These are phyloP conservation scores for Sesamia nonagrioides DNA, from an alignment of 1,140 invertebrate species.

Conservation along the genomic window DNA sequence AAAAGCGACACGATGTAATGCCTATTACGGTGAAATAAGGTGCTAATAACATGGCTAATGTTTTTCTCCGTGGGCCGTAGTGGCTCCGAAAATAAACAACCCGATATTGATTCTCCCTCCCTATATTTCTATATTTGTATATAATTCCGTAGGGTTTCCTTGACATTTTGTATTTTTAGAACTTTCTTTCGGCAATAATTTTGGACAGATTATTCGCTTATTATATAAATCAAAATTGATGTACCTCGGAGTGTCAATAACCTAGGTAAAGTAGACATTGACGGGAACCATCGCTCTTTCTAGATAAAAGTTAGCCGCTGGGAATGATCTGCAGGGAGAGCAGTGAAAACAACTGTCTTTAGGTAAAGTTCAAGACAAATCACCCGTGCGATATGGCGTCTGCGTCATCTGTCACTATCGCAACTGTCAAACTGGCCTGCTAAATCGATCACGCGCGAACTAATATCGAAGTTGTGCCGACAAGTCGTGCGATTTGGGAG, in stretches of 20 bases:
- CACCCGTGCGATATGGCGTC: slow-evolving; percentile 76
- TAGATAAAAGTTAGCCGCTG: slow-evolving; percentile 41
- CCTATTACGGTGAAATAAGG: slow-evolving; percentile 36
- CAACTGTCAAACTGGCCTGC: slow-evolving; percentile 81
- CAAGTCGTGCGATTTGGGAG: slow-evolving; percentile 66
- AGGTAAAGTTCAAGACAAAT: slow-evolving; percentile 78
- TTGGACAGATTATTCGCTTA: slow-evolving; percentile 10
- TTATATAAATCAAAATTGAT: slow-evolving; percentile 16
- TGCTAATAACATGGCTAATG: slow-evolving; percentile 28
- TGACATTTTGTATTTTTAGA: not conserved
- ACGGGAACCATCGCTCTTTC: slow-evolving; percentile 4
- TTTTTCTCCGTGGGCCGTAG: slow-evolving; percentile 1
- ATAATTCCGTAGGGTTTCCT: not conserved
- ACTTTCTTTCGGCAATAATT: not conserved
- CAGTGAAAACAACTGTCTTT: slow-evolving; percentile 59
- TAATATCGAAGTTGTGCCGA: slow-evolving; percentile 82
- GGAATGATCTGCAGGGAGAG: slow-evolving; percentile 37
- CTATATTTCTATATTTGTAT: slow-evolving; percentile 1
- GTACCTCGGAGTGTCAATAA: slow-evolving; percentile 18
- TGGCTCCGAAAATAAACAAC: not conserved
- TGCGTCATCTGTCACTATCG: slow-evolving; percentile 83
- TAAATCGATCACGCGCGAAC: slow-evolving; percentile 83
- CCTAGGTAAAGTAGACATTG: slow-evolving; percentile 2
- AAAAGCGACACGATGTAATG: slow-evolving; percentile 45
- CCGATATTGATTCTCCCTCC: not conserved